Evolutionary conservation across 2,797 vertebrate species (phyloP), one percentile per base, ranked within the genome.

Genomic region (Heliangelus exortis): DNA sequence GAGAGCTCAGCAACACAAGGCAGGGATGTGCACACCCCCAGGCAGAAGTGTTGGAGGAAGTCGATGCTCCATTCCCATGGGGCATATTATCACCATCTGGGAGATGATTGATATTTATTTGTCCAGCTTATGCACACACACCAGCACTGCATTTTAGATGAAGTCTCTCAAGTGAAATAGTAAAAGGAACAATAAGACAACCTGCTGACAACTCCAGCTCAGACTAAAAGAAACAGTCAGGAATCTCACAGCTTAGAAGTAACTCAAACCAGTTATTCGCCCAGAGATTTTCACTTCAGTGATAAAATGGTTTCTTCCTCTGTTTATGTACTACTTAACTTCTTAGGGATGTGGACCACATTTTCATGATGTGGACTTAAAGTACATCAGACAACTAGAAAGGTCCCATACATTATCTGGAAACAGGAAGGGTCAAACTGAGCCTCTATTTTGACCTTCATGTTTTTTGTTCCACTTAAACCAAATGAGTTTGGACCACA

Each of bases 161-260:
- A 91, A 90, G 77, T 28, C 71, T 91, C 91, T 90, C 85, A 90
- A 93, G 77, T 87, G 41, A 93, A 82, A 87, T 23, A 74, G 91
- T 51, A 88, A 93, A 94, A 93, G 29, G 80, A 95, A 90, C 93
- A 94, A 87, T 88, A 76, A 89, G 93, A 94, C 87, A 93, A 96
- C 85, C 91, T 96, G 95, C 91, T 96, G 95, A 96, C 93, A 96
- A 90, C 41, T 92, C 45, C 89, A 93, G 73, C 83, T 89, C 91
- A 87, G 83, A 86, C 85, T 76, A 67, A 82, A 91, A 92, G 85
- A 93, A 67, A 54, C 83, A 94, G 83, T n/a, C 63, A 79, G 80
- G 80, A 82, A 92, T 84, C 85, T 95, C 85, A 33, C 67, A 77
- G 83, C 80, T 88, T 89, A 91, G 53, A 67, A 87, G 80, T 92